phyloP scores from a whole-genome alignment of 2,113 vertebrate genomes.

The Zosterops lateralis region DNA sequence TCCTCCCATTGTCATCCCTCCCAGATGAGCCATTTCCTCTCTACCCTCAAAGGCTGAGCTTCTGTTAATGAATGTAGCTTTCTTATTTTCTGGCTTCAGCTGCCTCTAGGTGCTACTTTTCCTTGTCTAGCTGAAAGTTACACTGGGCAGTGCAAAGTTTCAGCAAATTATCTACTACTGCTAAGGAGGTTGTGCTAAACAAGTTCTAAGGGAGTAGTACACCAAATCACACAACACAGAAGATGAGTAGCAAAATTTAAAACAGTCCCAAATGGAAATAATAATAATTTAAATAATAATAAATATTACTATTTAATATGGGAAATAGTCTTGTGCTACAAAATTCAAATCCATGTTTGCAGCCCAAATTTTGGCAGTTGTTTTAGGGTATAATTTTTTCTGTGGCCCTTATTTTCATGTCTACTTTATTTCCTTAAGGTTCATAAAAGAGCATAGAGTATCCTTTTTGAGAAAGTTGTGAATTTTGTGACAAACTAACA shows the following conservation, averaged over 20 bases:
- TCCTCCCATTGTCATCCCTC: neutral
- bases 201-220: neutral
- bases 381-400: neutral
- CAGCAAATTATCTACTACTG: neutral
- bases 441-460: neutral
- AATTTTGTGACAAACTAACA: neutral
- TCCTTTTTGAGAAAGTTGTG: neutral
- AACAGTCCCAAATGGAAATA: neutral
- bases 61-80: neutral
- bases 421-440: neutral
- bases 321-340: neutral
- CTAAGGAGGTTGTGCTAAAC: neutral
- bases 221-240: neutral
- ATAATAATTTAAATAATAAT: neutral
- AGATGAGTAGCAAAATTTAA: neutral
- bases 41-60: neutral
- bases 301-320: neutral
- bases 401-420: neutral
- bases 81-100: neutral
- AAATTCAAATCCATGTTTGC: neutral
- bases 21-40: neutral
- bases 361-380: neutral
- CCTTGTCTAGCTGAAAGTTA: neutral
- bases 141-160: accelerated
- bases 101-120: neutral